Evolutionary conservation across 2,888 invertebrate genomes (phyloP).

Genomic region (Lysandra bellargus): DNA sequence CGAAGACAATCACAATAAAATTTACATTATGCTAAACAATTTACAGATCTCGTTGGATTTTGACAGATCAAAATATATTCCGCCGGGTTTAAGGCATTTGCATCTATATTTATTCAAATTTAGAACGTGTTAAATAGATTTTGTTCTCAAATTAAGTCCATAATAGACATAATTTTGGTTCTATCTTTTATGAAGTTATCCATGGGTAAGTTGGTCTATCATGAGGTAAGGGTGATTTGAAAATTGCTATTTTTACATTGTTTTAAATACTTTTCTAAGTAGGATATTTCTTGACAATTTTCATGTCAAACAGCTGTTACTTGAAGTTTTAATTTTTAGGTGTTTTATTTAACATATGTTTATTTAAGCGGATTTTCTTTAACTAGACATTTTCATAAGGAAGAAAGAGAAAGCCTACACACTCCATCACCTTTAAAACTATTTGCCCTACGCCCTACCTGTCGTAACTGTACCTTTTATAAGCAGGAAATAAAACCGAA

Average conservation of each 20-base stretch:
- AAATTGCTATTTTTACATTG: too few species aligned
- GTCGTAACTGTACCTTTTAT: neutral
- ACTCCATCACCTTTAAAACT: neutral
- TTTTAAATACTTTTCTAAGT: too few species aligned
- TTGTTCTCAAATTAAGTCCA: neutral
- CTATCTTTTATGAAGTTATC: too few species aligned
- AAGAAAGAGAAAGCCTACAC: neutral
- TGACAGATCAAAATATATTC: neutral
- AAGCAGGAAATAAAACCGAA: neutral
- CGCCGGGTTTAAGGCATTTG: neutral
- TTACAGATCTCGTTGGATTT: neutral
- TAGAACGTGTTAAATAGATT: neutral
- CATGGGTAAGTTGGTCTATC: too few species aligned
- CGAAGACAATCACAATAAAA: conserved; percentile 23
- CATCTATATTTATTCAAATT: neutral
- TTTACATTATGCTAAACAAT: conserved; percentile 7
- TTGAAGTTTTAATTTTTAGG: too few species aligned
- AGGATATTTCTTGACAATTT: too few species aligned
- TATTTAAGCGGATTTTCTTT: too few species aligned
- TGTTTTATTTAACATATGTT: too few species aligned
- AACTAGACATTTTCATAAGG: neutral
- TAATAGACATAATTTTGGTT: neutral
- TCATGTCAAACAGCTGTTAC: too few species aligned
- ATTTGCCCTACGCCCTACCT: neutral
- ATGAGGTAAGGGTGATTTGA: too few species aligned